These are phyloP conservation scores for Tanytarsus gracilentus DNA, from an alignment of 2,888 invertebrate genomes.

Conservation along the genomic window DNA sequence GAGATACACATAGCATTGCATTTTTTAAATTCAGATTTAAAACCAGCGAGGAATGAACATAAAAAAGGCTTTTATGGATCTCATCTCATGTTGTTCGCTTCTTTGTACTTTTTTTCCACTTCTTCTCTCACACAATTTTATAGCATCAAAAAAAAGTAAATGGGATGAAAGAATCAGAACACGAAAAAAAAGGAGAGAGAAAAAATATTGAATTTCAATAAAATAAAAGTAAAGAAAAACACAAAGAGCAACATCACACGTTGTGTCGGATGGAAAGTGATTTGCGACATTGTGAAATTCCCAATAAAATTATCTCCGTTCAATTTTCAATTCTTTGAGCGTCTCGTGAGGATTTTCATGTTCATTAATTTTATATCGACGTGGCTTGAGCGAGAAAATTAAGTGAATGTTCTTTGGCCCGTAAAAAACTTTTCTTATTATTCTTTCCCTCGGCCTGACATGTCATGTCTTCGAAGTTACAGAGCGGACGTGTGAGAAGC, in stretches of 20 bases:
- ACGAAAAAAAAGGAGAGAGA: conserved; percentile 7
- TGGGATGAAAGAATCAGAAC: conserved; percentile 19
- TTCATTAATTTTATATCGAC: conserved; percentile 26
- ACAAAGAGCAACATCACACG: conserved; percentile 6
- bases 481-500: conserved; percentile 26
- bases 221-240: conserved; percentile 1
- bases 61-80: conserved; percentile 12
- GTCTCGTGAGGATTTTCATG: conserved; percentile 18
- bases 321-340: neutral
- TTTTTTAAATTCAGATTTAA: too few relatives aligned
- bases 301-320: neutral
- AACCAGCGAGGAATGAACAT: neutral
- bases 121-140: too few relatives aligned
- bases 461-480: too few relatives aligned
- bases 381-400: neutral
- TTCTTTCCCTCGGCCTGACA: too few relatives aligned
- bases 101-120: too few relatives aligned
- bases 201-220: conserved; percentile 28
- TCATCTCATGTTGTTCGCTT: conserved; percentile 17
- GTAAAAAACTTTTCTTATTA: too few relatives aligned
- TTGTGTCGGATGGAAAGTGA: neutral
- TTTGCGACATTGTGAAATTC: neutral
- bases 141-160: conserved; percentile 13
- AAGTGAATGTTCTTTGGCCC: neutral
- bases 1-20: too few relatives aligned